These are phyloP conservation scores for Sciurus vulgaris DNA, from an alignment of 2,797 vertebrate species.

Conservation along the genomic window DNA sequence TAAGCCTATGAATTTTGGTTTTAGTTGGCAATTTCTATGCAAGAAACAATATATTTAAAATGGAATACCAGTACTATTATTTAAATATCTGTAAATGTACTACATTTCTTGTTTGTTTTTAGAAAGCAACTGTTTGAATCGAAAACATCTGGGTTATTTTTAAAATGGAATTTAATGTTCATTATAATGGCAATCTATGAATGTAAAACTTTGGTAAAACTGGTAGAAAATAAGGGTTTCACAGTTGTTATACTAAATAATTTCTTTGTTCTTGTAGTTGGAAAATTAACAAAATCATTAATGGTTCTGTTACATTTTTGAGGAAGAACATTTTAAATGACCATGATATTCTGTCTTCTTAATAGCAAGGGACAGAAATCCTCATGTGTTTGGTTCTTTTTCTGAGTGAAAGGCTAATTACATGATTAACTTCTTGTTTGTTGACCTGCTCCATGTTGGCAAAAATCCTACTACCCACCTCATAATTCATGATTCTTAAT, in stretches of 20 bases:
- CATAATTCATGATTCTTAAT: slow-evolving; percentile 79
- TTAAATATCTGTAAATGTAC: neutral
- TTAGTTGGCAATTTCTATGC: neutral
- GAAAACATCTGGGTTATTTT: neutral
- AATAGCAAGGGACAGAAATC: neutral
- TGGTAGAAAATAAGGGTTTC: slow-evolving; percentile 49
- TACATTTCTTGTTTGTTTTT: slow-evolving; percentile 4
- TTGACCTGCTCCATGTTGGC: slow-evolving; percentile 70
- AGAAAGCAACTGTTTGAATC: neutral
- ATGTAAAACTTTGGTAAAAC: neutral
- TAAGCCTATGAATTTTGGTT: neutral
- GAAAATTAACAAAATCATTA: neutral
- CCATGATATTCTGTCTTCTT: neutral
- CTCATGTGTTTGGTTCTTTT: neutral
- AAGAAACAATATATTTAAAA: neutral
- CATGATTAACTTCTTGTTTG: neutral
- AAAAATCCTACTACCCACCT: slow-evolving; percentile 76
- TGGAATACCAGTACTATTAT: neutral
- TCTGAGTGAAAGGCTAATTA: slow-evolving; percentile 2
- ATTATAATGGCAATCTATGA: neutral
- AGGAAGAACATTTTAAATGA: slow-evolving; percentile 28
- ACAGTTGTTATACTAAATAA: neutral
- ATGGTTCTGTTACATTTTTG: slow-evolving; percentile 41
- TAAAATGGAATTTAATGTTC: neutral
- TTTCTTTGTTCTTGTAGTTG: slow-evolving; percentile 43